Evolutionary conservation across 2,888 invertebrate species (phyloP).

Genomic region (Conomelus anceps): DNA sequence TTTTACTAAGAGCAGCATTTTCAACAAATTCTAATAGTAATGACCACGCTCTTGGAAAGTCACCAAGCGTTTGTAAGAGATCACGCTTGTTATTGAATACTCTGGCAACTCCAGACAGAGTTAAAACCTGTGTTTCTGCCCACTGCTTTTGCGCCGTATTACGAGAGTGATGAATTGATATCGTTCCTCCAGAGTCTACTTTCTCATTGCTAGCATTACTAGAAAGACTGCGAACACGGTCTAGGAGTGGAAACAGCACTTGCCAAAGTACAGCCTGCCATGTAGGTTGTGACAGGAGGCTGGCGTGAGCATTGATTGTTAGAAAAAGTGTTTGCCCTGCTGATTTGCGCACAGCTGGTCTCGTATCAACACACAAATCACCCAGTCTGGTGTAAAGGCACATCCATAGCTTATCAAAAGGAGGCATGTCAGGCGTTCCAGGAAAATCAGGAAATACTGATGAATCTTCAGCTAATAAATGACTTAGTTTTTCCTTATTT

Average conservation of each 20-base stretch:
- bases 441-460: constrained; percentile 75
- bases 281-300: constrained; percentile 74
- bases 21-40: constrained; percentile 90
- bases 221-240: constrained; percentile 63
- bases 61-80: constrained; percentile 73
- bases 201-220: constrained; percentile 52
- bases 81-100: constrained; percentile 89
- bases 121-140: constrained; percentile 94
- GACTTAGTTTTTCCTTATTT: constrained; percentile 78
- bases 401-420: constrained; percentile 94
- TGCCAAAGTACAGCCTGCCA: constrained; percentile 95
- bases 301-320: constrained; percentile 92
- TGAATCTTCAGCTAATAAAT: constrained; percentile 62
- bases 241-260: constrained; percentile 82
- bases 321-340: constrained; percentile 97
- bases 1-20: constrained; percentile 82
- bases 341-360: constrained; percentile 94
- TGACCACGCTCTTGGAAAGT: constrained; percentile 91
- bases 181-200: constrained; percentile 86
- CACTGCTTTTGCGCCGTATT: constrained; percentile 99
- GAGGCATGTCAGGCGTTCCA: constrained; percentile 73
- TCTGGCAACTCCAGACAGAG: constrained; percentile 83
- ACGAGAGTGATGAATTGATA: constrained; percentile 94
- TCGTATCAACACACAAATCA: constrained; percentile 86
- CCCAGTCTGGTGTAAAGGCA: constrained; percentile 81